Evolutionary conservation across 1,140 invertebrate genomes (phyloP), one percentile per base, ranked within the genome.

Genomic region (Drosophila busckii): DNA sequence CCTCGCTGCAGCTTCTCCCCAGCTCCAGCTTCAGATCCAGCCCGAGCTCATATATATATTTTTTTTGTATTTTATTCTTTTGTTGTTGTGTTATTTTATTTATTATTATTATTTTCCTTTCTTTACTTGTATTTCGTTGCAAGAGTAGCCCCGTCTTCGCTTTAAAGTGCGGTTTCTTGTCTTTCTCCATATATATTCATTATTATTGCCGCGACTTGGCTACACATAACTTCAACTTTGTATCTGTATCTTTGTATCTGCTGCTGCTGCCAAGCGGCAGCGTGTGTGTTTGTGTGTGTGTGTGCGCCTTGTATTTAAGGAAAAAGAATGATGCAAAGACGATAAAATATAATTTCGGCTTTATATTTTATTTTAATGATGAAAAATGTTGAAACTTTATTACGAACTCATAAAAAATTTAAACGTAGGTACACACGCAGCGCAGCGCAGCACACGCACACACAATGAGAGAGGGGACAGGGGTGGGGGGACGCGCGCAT

Each of bases 331-430:
- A 84, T 84, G 82, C 70, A 69, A 85, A 76, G 82, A 85, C 82
- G 82, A 85, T 85, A 85, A 85, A 85, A 85, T 85, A 85, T 85
- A 85, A 85, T 85, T 85, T 85, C 82, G 82, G 82, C 82, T 85
- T 85, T 85, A 85, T 85, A 85, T 85, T 82, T 82, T 85, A 85
- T 85, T 85, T 85, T 85, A 85, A 85, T 85, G 82, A 85, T 85
- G 82, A 85, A 85, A 85, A 85, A 85, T 85, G 82, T 85, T 85
- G 82, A 85, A 83, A 85, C 75, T 85, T 85, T 85, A 85, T 85
- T 85, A 85, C 75, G 82, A 84, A 71, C 78, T 82, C 75, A 75
- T 82, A 82, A 82, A 82, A 82, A 82, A 82, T 82, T 75, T 82
- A 82, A 82, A 82, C 76, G 75, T 82, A 82, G 76, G 75, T 82